phyloP scores from a whole-genome alignment of 2,888 invertebrate species.

The Papilio demoleus region DNA sequence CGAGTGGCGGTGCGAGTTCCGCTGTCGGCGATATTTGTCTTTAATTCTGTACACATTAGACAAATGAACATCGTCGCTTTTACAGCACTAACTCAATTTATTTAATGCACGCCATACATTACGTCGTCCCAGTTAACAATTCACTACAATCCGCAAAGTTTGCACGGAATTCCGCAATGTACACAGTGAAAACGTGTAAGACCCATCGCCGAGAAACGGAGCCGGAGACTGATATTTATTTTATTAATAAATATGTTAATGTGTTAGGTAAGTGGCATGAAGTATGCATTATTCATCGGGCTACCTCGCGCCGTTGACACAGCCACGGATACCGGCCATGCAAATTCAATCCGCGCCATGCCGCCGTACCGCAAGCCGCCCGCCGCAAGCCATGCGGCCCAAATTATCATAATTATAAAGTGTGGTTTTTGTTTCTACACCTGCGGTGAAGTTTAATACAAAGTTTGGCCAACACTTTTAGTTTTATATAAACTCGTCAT shows the following conservation, averaged over 20 bases:
- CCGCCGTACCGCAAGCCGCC: conserved; percentile 3
- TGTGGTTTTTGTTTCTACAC: conserved; percentile 83
- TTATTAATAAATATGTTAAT: conserved; percentile 84
- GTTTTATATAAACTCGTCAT: conserved; percentile 80
- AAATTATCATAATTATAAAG: conserved; percentile 82
- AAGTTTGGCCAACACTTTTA: conserved; percentile 83
- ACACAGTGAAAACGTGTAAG: conserved; percentile 58
- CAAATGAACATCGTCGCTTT: conserved; percentile 74
- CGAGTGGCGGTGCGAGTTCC: conserved; percentile 22
- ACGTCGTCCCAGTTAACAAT: conserved; percentile 73
- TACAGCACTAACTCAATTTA: conserved; percentile 75
- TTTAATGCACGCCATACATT: conserved; percentile 82
- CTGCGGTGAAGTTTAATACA: conserved; percentile 78
- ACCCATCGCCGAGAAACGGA: conserved; percentile 58
- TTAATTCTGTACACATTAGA: conserved; percentile 76
- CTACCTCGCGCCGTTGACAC: conserved; percentile 80
- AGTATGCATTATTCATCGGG: conserved; percentile 79
- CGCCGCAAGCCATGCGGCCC: conserved; percentile 68
- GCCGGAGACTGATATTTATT: conserved; percentile 76
- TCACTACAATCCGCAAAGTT: conserved; percentile 68
- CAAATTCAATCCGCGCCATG: conserved; percentile 75
- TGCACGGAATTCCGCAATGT: conserved; percentile 59
- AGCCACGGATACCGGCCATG: conserved; percentile 80
- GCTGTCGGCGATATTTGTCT: conserved; percentile 62
- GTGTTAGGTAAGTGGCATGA: conserved; percentile 76